Evolutionary conservation across 2,797 vertebrate genomes (phyloP).

Genomic region (Gorsachius magnificus): DNA sequence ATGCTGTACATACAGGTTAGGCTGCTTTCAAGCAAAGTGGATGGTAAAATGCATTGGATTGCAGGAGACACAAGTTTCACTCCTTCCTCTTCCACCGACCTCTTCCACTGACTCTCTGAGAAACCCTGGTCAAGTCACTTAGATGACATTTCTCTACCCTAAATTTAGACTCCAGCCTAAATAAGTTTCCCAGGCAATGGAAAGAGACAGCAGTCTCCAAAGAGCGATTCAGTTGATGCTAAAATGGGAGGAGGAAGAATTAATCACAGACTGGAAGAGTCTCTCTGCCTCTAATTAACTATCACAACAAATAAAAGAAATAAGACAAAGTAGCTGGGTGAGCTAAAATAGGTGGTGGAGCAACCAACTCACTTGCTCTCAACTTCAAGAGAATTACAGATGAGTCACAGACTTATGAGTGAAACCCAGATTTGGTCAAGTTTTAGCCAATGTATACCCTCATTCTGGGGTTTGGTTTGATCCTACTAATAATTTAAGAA

Average conservation of each 20-base stretch:
- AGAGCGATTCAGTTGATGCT: not conserved
- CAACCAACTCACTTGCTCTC: not conserved
- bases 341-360: not conserved
- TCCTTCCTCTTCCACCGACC: not conserved
- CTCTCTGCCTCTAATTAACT: not conserved
- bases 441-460: not conserved
- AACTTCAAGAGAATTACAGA: not conserved
- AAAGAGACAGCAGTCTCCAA: not conserved
- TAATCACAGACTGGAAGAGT: not conserved
- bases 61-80: not conserved
- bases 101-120: not conserved
- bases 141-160: not conserved
- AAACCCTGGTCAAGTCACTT: not conserved
- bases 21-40: not conserved
- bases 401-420: not conserved
- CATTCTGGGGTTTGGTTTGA: not conserved
- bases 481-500: not conserved
- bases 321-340: not conserved
- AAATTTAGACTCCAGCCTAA: not conserved
- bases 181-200: slow-evolving; percentile 1
- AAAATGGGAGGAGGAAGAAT: not conserved
- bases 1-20: not conserved
- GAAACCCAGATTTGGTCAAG: not conserved
- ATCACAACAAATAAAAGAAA: not conserved
- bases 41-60: not conserved